Percentiles rank a stretch among this genome's conserved stretches.
These are phyloP conservation scores for Parazoanthus atlanticus DNA, from an alignment of 92 coral and sea anemone species.

Conservation along the genomic window DNA sequence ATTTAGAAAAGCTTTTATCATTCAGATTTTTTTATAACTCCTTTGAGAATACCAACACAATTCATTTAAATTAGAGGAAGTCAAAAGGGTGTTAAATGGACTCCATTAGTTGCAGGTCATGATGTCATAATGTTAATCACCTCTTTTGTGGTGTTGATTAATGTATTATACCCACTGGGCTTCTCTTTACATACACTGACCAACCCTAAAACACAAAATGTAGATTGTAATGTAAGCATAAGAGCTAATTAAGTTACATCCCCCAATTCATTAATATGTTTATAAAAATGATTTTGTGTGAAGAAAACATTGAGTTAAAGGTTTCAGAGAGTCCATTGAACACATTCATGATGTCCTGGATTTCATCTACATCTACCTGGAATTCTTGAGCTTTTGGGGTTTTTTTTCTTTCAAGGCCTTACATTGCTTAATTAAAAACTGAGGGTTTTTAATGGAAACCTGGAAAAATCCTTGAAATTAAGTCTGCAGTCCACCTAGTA, in stretches of 20 bases:
- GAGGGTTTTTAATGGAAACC: too few relatives aligned
- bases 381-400: too few relatives aligned
- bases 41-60: slow-evolving; percentile 14
- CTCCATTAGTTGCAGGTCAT: background rate
- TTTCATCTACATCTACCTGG: background rate
- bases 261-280: slow-evolving; percentile 8
- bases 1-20: background rate
- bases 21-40: slow-evolving; percentile 4
- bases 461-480: too few relatives aligned
- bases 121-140: slow-evolving; percentile 8
- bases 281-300: background rate
- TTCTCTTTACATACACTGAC: background rate
- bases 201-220: background rate
- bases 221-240: background rate
- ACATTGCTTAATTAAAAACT: too few relatives aligned
- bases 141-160: slow-evolving; percentile 12
- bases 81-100: background rate
- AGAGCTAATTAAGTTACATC: background rate
- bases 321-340: background rate
- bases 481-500: too few relatives aligned
- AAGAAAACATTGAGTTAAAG: background rate
- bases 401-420: too few relatives aligned
- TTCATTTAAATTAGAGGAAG: background rate
- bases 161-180: background rate
- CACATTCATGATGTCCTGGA: background rate